Conservation (phyloP, 1,140 invertebrate genomes). For the Protaetia brevitarsis region DNA sequence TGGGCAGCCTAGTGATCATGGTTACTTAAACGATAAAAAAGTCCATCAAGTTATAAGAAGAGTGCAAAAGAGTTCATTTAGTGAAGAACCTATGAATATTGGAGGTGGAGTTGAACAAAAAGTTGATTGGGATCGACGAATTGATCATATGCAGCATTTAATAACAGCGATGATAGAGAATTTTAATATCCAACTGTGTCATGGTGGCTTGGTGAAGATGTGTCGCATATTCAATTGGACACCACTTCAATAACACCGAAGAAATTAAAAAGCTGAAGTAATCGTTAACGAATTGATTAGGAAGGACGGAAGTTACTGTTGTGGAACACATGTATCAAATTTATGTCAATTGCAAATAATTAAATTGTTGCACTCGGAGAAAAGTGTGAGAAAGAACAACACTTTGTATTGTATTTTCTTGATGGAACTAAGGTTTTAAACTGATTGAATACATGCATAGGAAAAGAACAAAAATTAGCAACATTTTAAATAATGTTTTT, state of each 20-base stretch:
- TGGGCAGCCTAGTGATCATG: slow-evolving; percentile 79
- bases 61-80: slow-evolving; percentile 67
- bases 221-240: slow-evolving; percentile 65
- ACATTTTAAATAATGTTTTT: slow-evolving; percentile 64
- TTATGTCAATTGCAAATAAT: slow-evolving; percentile 75
- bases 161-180: slow-evolving; percentile 71
- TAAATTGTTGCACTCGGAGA: slow-evolving; percentile 68
- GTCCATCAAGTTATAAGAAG: slow-evolving; percentile 67
- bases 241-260: slow-evolving; percentile 51
- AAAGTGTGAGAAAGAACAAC: slow-evolving; percentile 72
- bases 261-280: slow-evolving; percentile 58
- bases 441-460: slow-evolving; percentile 57
- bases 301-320: slow-evolving; percentile 67
- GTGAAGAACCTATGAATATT: slow-evolving; percentile 56
- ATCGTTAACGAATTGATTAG: slow-evolving; percentile 66
- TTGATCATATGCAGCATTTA: slow-evolving; percentile 89
- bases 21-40: slow-evolving; percentile 61
- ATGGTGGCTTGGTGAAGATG: slow-evolving; percentile 74
- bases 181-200: slow-evolving; percentile 68
- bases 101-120: slow-evolving; percentile 60
- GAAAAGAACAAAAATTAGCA: slow-evolving; percentile 66
- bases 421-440: slow-evolving; percentile 65
- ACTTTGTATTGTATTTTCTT: slow-evolving; percentile 63
- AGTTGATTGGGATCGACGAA: slow-evolving; percentile 72
- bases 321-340: slow-evolving; percentile 81